Base-by-base conservation (phyloP, 1,140 invertebrate species). In the Andricus grossulariae region DNA sequence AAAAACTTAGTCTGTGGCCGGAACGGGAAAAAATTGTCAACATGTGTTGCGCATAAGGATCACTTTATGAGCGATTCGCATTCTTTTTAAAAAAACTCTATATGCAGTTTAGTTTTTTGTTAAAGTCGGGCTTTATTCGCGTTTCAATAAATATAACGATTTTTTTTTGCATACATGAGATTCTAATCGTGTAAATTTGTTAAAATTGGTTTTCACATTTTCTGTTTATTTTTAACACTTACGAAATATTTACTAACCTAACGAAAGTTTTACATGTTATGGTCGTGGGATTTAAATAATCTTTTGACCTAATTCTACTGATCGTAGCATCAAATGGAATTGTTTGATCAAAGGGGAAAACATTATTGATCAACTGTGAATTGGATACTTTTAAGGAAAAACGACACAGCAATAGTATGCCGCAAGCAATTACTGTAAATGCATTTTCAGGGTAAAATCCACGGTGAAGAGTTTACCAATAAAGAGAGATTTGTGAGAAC, bases 31-130 rank as follows among this genome's bases (percentile, higher is more conserved):
- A 87, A 85, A 81, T 84, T 74, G 77, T 77, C 79, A 78, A 82
- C 85, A 87, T 87, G 83, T 87, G 85, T 82, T 75, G 76, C 81
- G 75, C 83, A 84, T 82, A 81, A 85, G 80, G 82, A 77, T 49
- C 15, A 18, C 52, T 54, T 10, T 10, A 54, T 54, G 52, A 39
- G 74, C 39, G 39, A 45, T 16, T 66, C 15, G n/a, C 32, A 66
- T 66, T 32, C 5, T 66, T 39, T 39, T 39, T 66, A 3, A 66
- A 66, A n/a, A 5, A 39, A 16, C 8, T 66, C n/a, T 66, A 5
- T 45, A 66, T 25, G 57, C 13, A 32, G 15, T 25, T 60, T 16
- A 57, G 19, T 57, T 21, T 57, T 21, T 21, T 57, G 55, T 57
- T 19, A 25, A 57, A 21, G 19, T 25, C 10, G 8, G 11, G 19